A percentile compares a stretch with the other conserved stretches of the same genome.
These are phyloP conservation scores for Chymomyza procnemis DNA, from an alignment of 2,888 invertebrate species.

Conservation along the genomic window DNA sequence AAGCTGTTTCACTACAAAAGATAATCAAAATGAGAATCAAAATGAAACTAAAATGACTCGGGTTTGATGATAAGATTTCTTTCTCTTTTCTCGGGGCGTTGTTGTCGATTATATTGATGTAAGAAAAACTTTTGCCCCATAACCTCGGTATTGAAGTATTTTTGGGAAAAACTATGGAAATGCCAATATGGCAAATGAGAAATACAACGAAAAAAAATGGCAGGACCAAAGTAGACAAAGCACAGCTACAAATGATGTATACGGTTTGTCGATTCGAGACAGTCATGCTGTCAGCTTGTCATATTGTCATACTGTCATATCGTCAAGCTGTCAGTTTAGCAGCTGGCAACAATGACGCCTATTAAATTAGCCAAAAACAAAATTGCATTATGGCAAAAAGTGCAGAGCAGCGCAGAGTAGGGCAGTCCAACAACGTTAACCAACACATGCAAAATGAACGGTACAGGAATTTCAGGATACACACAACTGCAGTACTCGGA, in stretches of 20 bases:
- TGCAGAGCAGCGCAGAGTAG: conserved; percentile 20
- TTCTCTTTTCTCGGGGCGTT: conserved; percentile 26
- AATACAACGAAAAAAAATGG: not conserved
- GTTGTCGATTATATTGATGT: conserved; percentile 28
- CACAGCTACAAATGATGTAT: not conserved
- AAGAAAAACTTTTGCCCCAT: conserved; percentile 41
- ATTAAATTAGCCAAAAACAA: conserved; percentile 71
- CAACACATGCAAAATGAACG: conserved; percentile 11
- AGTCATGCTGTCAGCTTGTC: not conserved
- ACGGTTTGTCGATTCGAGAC: not conserved
- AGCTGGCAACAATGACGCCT: conserved; percentile 51
- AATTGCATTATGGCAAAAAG: conserved; percentile 62
- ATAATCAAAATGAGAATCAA: conserved; percentile 35
- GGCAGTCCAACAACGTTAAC: not conserved
- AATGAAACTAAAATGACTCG: conserved; percentile 59
- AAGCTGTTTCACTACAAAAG: conserved; percentile 65
- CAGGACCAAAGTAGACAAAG: not conserved
- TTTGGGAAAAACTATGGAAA: conserved; percentile 6
- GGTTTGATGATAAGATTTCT: conserved; percentile 68
- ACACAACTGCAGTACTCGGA: not conserved
- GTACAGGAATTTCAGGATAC: not conserved
- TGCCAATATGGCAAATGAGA: not conserved
- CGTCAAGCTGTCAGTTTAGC: conserved; percentile 7
- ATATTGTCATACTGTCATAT: not conserved
- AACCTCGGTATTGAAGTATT: conserved; percentile 22